Conservation (phyloP, 1,140 invertebrate genomes). For the Drosophila kanapiae region DNA sequence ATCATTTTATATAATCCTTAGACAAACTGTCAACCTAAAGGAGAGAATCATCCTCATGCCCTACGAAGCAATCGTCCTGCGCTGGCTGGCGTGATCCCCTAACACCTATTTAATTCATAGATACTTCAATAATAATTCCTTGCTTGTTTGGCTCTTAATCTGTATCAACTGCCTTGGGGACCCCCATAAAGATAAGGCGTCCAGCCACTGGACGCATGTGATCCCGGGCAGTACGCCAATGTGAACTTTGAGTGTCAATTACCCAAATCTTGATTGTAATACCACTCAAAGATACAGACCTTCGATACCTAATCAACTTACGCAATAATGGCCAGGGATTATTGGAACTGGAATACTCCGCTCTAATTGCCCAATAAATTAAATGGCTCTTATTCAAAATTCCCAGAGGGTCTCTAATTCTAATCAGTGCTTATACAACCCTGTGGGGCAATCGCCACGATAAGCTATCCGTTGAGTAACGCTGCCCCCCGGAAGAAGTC, state of each 20-base stretch:
- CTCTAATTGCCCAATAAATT: conserved; percentile 12
- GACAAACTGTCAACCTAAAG: conserved; percentile 60
- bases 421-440: conserved; percentile 33
- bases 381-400: conserved; percentile 15
- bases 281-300: conserved; percentile 25
- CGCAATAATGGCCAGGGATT: conserved; percentile 14
- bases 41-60: conserved; percentile 66
- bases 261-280: conserved; percentile 27
- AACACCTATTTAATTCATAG: conserved; percentile 1
- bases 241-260: conserved; percentile 36
- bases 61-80: conserved; percentile 74
- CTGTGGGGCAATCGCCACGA: conserved; percentile 1
- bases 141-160: conserved; percentile 32
- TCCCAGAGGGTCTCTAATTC: conserved; percentile 1
- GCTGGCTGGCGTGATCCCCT: conserved; percentile 59
- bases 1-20: conserved; percentile 4
- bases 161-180: conserved; percentile 7
- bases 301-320: conserved; percentile 6
- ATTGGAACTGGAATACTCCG: not conserved
- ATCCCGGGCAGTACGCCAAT: conserved; percentile 7
- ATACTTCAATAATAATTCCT: conserved; percentile 5
- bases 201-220: conserved; percentile 34
- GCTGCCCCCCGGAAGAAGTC: not conserved
- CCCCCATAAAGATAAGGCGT: conserved; percentile 53
- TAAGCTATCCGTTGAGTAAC: conserved; percentile 10